Conservation (phyloP, 2,888 invertebrate genomes). For the Sarcophaga variegata region DNA sequence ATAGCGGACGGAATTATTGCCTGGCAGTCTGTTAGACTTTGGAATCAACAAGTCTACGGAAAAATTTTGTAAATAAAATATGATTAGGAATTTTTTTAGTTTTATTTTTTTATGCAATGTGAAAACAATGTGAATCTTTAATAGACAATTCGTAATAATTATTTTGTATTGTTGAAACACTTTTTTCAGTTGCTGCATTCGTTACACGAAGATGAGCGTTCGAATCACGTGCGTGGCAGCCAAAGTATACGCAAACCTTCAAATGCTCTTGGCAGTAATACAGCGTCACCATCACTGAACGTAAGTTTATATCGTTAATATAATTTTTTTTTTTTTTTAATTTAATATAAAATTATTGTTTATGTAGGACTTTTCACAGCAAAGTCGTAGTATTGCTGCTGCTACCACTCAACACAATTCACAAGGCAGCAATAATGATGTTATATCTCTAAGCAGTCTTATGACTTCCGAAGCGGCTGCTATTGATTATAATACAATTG, state of each 20-base stretch:
- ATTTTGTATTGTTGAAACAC: conserved; percentile 1
- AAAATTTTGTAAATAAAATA: no score
- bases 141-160: neutral
- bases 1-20: no score
- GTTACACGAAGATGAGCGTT: conserved; percentile 87
- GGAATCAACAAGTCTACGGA: no score
- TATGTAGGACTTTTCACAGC: conserved; percentile 75
- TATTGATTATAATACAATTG: conserved; percentile 62
- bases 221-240: conserved; percentile 63
- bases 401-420: conserved; percentile 71
- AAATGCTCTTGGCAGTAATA: conserved; percentile 73
- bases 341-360: neutral
- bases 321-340: neutral
- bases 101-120: no score
- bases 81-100: no score
- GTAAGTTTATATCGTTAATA: conserved; percentile 67
- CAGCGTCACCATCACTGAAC: conserved; percentile 78
- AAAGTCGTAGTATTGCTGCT: conserved; percentile 72
- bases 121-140: neutral
- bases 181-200: conserved; percentile 87
- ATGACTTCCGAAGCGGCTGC: conserved; percentile 76
- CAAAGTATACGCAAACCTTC: conserved; percentile 71
- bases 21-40: no score
- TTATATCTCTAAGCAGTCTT: conserved; percentile 77
- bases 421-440: conserved; percentile 75